A percentile compares a stretch with the other conserved stretches of the same genome.
phyloP scores from a whole-genome alignment of 2,797 vertebrate species.

The Cottoperca gobio region DNA sequence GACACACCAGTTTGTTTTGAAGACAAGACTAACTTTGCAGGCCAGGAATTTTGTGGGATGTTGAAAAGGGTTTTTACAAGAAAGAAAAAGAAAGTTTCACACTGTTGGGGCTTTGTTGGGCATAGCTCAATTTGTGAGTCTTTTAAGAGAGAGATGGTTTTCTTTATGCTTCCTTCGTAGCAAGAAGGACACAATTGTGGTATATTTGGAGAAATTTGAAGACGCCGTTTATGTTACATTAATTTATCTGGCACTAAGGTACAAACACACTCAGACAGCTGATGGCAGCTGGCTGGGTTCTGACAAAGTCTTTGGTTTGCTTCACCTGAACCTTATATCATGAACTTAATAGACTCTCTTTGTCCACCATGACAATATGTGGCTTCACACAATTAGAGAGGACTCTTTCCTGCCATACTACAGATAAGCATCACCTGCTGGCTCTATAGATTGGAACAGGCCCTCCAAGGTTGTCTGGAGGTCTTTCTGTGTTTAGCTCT shows the following conservation, averaged over 20 bases:
- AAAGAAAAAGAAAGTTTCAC: constrained; percentile 26
- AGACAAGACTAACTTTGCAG: constrained; percentile 34
- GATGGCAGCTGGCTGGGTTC: constrained; percentile 44
- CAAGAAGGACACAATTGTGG: constrained; percentile 16
- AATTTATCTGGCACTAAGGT: constrained; percentile 8
- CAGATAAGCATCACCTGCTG: constrained; percentile 82
- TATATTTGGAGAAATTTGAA: constrained; percentile 20
- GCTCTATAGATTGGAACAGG: constrained; percentile 79
- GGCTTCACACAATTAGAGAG: constrained; percentile 80
- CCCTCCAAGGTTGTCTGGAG: constrained; percentile 84
- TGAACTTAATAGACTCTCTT: constrained; percentile 78
- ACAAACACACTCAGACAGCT: not conserved
- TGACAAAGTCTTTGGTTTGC: constrained; percentile 56
- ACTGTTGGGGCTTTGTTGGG: constrained; percentile 18
- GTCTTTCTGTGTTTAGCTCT: constrained; percentile 73
- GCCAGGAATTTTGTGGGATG: constrained; percentile 54
- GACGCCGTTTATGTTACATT: constrained; percentile 11
- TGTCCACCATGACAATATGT: constrained; percentile 81
- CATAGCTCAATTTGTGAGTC: constrained; percentile 16
- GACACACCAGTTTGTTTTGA: constrained; percentile 63
- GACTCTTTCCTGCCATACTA: constrained; percentile 71
- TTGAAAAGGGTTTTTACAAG: constrained; percentile 31
- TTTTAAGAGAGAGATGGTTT: constrained; percentile 1
- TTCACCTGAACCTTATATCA: constrained; percentile 67
- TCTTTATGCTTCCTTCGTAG: not conserved